Conservation (phyloP, 2,113 vertebrate species). For the Guaruba guarouba region DNA sequence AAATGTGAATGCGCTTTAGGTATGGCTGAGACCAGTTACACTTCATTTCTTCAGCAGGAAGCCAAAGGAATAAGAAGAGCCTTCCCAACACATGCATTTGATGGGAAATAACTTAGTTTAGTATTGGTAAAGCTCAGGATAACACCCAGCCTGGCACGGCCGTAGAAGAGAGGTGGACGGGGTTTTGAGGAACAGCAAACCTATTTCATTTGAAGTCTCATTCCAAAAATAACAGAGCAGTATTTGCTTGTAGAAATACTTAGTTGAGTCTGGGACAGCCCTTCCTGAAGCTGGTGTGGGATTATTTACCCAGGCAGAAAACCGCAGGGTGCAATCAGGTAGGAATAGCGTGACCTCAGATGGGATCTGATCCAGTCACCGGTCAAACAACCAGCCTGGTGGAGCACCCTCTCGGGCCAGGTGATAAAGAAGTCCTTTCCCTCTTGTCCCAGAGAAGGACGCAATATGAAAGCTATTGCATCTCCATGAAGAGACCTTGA, state of each 20-base stretch:
- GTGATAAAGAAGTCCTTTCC: neutral
- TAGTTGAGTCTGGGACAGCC: neutral
- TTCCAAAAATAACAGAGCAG: neutral
- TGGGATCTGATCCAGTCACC: neutral
- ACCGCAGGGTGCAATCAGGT: neutral
- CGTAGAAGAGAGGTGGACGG: accelerated
- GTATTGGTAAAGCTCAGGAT: neutral
- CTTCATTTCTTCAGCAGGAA: neutral
- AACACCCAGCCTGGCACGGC: neutral
- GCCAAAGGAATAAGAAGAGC: neutral
- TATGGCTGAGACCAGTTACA: neutral
- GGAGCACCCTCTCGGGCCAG: accelerated
- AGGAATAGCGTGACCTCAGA: neutral
- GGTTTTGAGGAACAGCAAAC: neutral
- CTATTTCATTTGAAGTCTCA: neutral
- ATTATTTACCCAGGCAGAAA: neutral
- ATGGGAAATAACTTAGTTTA: neutral
- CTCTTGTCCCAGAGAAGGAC: neutral
- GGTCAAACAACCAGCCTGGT: neutral
- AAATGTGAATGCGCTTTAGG: neutral
- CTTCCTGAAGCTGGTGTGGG: neutral
- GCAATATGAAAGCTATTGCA: neutral
- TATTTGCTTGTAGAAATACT: neutral
- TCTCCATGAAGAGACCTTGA: neutral
- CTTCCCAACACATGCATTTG: neutral